Evolutionary conservation across 2,113 vertebrate species (phyloP), one percentile per base, ranked within the genome.

Genomic region (Malurus alboscapulatus): DNA sequence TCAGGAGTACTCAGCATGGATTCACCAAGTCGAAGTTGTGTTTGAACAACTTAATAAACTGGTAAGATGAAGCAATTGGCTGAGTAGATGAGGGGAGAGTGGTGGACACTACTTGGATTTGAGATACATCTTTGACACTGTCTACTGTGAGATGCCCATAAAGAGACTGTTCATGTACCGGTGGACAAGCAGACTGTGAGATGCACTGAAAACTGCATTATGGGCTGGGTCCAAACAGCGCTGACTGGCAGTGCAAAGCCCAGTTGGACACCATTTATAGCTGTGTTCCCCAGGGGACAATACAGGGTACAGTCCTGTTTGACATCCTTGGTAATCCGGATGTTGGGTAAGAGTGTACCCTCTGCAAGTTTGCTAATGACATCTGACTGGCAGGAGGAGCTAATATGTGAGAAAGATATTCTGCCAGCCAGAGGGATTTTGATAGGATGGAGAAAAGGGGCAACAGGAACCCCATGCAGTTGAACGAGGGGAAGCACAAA

Each of bases 131-230:
- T 88, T 78, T 74, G 25, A 24, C 45, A 59, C 6, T 50, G 6
- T 13, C 7, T 75, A 4, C 48, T 7, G 7, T 2, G 13, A 77
- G 30, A 48, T 32, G 7, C 17, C 22, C 0, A 1, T 30, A 27
- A 80, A 63, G 36, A 53, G 51, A 9, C 2, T 66, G 13, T 29
- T 84, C 19, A 17, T 11, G 24, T 68, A 32, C 1, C 6, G 34
- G 10, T 66, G 19, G 22, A 34, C 14, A 18, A 76, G 14, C 27
- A 72, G 22, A 36, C 14, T 36, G 8, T 61, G 51, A 87, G 30
- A 53, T 2, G 1, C 5, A 30, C 30, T 84, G 51, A 75, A 61
- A 92, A 51, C 17, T 44, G 15, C 5, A 22, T 48, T 76, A 1
- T 0, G 32, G 30, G 6, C 47, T 76, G 26, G 2, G 4, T 17